These are phyloP conservation scores for Platichthys flesus DNA, from an alignment of 2,113 vertebrate species.

Conservation along the genomic window DNA sequence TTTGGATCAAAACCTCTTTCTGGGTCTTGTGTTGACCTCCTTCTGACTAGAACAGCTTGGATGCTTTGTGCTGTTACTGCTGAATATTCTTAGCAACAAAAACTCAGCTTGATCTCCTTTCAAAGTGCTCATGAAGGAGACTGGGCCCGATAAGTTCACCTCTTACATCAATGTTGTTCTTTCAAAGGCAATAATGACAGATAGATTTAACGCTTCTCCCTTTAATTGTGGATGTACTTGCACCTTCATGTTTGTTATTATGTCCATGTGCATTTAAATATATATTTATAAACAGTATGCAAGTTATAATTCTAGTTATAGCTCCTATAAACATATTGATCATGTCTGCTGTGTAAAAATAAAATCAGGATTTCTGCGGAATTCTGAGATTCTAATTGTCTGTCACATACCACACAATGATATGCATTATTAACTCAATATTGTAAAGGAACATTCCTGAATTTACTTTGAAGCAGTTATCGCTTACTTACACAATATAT, in stretches of 20 bases:
- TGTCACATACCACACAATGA: too few relatives aligned
- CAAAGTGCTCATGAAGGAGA: slow-evolving; percentile 24
- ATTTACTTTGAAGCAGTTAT: too few relatives aligned
- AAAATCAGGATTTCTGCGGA: too few relatives aligned
- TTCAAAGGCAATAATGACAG: slow-evolving; percentile 20
- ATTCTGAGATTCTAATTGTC: too few relatives aligned
- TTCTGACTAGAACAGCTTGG: slow-evolving; percentile 42
- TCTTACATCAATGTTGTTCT: neutral
- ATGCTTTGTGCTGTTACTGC: slow-evolving; percentile 36
- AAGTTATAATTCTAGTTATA: too few relatives aligned
- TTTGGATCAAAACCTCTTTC: slow-evolving; percentile 44
- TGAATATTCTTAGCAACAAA: slow-evolving; percentile 58
- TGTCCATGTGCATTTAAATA: neutral
- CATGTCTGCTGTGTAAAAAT: too few relatives aligned
- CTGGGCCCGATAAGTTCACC: slow-evolving; percentile 16
- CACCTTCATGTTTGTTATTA: neutral
- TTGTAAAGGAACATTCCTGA: too few relatives aligned
- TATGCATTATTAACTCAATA: too few relatives aligned
- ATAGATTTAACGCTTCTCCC: neutral
- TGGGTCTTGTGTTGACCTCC: slow-evolving; percentile 54
- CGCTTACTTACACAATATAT: too few relatives aligned
- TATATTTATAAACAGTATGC: too few relatives aligned
- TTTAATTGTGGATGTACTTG: neutral
- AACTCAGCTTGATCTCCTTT: slow-evolving; percentile 48
- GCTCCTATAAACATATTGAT: neutral